A percentile compares a stretch with the other conserved stretches of the same genome.
phyloP scores from a whole-genome alignment of 2,888 invertebrate genomes.

The Therioaphis trifolii region DNA sequence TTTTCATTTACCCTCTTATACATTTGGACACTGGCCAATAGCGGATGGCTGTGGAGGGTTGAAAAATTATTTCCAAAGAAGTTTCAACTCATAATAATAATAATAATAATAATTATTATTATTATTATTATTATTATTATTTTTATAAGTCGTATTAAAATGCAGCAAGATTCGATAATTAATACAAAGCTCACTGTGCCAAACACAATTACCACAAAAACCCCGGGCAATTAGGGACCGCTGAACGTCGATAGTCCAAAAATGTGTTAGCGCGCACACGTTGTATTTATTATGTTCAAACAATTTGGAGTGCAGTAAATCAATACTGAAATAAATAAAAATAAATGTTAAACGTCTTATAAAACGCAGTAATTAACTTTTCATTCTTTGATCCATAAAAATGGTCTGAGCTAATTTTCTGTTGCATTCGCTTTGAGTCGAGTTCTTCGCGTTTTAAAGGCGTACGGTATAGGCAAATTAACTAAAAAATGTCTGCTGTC shows the following conservation, averaged over 20 bases:
- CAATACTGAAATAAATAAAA: neutral
- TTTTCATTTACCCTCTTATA: slow-evolving; percentile 45
- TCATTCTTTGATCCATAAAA: neutral
- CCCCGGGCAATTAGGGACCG: slow-evolving; percentile 4
- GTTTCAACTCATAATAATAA: slow-evolving; percentile 39
- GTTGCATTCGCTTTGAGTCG: neutral
- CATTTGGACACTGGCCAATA: slow-evolving; percentile 42
- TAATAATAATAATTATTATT: neutral
- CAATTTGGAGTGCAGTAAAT: neutral
- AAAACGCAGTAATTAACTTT: neutral
- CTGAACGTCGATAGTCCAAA: slow-evolving; percentile 26
- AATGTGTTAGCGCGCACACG: neutral
- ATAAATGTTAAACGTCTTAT: neutral
- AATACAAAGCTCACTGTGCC: slow-evolving; percentile 53
- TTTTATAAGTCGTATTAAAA: slow-evolving; percentile 44
- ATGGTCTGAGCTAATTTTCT: neutral
- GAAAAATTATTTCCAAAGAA: slow-evolving; percentile 49
- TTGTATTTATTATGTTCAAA: neutral
- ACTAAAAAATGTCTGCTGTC: neutral
- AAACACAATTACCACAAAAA: slow-evolving; percentile 45
- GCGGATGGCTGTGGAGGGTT: neutral
- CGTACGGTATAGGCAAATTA: neutral
- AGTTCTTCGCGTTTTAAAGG: neutral
- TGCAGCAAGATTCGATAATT: slow-evolving; percentile 44
- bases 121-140: neutral